These are phyloP conservation scores for Cetonia aurata DNA, from an alignment of 2,888 invertebrate genomes.

Conservation along the genomic window DNA sequence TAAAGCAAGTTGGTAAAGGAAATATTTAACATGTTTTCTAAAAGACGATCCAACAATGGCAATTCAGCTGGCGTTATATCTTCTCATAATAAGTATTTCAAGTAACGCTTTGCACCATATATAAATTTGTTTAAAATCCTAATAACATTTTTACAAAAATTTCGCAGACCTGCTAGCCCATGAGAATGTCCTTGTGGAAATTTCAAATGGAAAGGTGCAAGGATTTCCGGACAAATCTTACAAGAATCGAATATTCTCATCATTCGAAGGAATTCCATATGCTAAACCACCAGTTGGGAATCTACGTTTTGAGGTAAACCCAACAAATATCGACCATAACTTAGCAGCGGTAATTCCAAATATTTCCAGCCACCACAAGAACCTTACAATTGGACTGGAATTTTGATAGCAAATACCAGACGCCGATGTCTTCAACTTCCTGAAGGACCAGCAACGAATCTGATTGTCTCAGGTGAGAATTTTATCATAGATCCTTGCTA, in stretches of 20 bases:
- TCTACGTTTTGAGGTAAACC: slow-evolving; percentile 16
- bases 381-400: slow-evolving; percentile 48
- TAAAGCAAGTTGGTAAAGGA: too few relatives aligned
- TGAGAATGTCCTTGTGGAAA: slow-evolving; percentile 13
- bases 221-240: slow-evolving; percentile 32
- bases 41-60: too few relatives aligned
- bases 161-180: too few relatives aligned
- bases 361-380: slow-evolving; percentile 47
- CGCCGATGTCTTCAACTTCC: slow-evolving; percentile 43
- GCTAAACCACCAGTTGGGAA: slow-evolving; percentile 41
- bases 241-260: slow-evolving; percentile 29
- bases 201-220: slow-evolving; percentile 33
- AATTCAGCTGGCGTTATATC: too few relatives aligned
- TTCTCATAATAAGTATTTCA: too few relatives aligned
- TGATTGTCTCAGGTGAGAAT: neutral
- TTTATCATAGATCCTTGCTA: too few relatives aligned
- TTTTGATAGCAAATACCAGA: slow-evolving; percentile 48
- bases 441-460: neutral
- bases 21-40: too few relatives aligned
- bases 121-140: too few relatives aligned
- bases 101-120: too few relatives aligned
- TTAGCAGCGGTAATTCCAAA: too few relatives aligned
- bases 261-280: slow-evolving; percentile 42
- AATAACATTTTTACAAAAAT: too few relatives aligned
- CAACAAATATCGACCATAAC: neutral